Conservation (phyloP, 1,140 invertebrate genomes). For the Calycopis cecrops region DNA sequence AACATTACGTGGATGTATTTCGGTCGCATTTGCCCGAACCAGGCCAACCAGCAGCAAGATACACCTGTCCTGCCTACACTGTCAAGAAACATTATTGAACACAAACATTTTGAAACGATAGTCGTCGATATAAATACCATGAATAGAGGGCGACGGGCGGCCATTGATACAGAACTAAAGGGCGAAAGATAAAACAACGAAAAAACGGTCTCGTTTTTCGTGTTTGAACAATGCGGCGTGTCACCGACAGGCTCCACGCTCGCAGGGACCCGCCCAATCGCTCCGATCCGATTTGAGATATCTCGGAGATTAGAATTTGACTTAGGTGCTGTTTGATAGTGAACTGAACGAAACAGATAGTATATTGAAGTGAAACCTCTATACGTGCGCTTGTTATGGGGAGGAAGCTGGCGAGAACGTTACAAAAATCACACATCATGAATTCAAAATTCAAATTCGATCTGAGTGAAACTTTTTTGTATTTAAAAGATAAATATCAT, state of each 20-base stretch:
- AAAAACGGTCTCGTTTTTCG: slow-evolving; percentile 60
- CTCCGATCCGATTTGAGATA: slow-evolving; percentile 29
- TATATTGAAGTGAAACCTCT: too few relatives aligned
- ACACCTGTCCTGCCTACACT: background rate
- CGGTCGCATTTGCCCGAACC: too few relatives aligned
- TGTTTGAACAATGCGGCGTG: slow-evolving; percentile 65
- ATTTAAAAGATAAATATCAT: too few relatives aligned
- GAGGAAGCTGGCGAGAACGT: too few relatives aligned
- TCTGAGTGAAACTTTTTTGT: too few relatives aligned
- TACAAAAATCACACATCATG: too few relatives aligned
- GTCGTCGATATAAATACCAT: slow-evolving; percentile 46
- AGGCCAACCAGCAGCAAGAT: too few relatives aligned
- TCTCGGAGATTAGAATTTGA: background rate
- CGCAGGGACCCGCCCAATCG: slow-evolving; percentile 33
- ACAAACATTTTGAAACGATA: slow-evolving; percentile 1
- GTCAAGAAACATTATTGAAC: slow-evolving; percentile 6
- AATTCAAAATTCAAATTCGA: too few relatives aligned
- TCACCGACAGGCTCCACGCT: slow-evolving; percentile 65
- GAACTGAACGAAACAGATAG: too few relatives aligned
- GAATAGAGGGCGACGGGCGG: slow-evolving; percentile 46
- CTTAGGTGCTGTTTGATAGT: too few relatives aligned
- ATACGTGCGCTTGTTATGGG: too few relatives aligned
- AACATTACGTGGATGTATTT: too few relatives aligned
- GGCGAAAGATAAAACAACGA: slow-evolving; percentile 52
- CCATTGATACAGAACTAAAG: slow-evolving; percentile 42